phyloP scores from a whole-genome alignment of 2,113 vertebrate genomes.

The Pyxicephalus adspersus region DNA sequence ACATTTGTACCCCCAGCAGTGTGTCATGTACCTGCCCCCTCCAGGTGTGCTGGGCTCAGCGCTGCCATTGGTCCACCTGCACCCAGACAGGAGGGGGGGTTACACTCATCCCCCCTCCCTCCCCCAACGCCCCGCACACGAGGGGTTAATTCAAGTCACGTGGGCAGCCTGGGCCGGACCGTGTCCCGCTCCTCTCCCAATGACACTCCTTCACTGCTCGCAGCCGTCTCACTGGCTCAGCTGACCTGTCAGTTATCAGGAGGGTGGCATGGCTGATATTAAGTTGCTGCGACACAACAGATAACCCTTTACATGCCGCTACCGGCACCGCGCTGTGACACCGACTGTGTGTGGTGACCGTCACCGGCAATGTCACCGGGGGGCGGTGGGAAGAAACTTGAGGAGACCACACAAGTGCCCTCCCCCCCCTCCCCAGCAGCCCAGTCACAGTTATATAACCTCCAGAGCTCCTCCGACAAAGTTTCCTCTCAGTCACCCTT shows the following conservation, averaged over 20 bases:
- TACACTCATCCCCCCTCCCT: no score
- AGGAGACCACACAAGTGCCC: no score
- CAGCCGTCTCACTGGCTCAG: constrained; percentile 64
- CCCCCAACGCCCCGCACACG: background rate
- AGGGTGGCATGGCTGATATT: constrained; percentile 77
- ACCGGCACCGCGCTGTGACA: no score
- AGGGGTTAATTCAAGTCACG: constrained; percentile 35
- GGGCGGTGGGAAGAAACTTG: no score
- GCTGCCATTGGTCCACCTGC: constrained; percentile 29
- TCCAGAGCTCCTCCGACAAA: no score
- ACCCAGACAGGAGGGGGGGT: background rate
- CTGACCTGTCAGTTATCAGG: constrained; percentile 65
- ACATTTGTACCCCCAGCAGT: constrained; percentile 31
- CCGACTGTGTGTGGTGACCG: no score
- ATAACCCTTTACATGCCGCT: constrained; percentile 32
- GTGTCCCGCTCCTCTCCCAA: constrained; percentile 29
- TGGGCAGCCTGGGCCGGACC: constrained; percentile 2
- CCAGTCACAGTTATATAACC: no score
- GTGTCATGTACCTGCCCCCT: constrained; percentile 37
- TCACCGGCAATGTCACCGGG: no score
- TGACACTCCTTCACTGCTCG: constrained; percentile 44
- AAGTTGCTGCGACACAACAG: constrained; percentile 79
- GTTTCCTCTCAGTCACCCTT: no score
- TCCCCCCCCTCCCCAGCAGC: no score
- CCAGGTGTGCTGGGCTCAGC: constrained; percentile 29